Base-by-base conservation (phyloP, 2,888 invertebrate genomes). In the Ichneumoninae sp. region DNA sequence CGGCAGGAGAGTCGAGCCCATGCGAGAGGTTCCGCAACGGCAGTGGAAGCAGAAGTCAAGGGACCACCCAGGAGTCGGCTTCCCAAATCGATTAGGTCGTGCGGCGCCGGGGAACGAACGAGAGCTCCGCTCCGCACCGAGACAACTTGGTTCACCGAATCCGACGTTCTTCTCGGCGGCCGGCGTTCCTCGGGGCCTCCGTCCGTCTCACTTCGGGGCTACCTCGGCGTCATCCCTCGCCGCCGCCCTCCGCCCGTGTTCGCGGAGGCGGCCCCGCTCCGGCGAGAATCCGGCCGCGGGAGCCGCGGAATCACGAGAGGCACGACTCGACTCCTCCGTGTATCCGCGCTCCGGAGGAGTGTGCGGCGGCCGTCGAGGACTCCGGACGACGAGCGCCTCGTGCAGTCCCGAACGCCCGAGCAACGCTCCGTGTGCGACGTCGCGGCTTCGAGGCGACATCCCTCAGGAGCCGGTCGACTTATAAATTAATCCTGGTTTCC, bases 51-150 rank as follows among this genome's bases (percentile, higher is more conserved):
- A 88, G 89, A 89, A 89, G 89, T 87, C 87, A 86, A 83, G 86
- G 83, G 91, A 91, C 91, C 91, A 91, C 91, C 91, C 91, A 90
- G 89, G 88, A 87, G 87, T 87, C 85, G 83, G 90, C 91, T 90
- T 90, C 91, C 89, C 89, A 90, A 91, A 91, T 91, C 91, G 90
- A 91, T 90, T 89, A 89, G 89, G 86, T 87, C 87, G 85, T 87
- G 86, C 80, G 79, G 74, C 83, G 74, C 83, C 40, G 52, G 30
- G 47, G 73, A 68, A 76, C 74, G 69, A 47, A 44, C 52, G 70
- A 78, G 74, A 66, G 63, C 73, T 47, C 57, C 65, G 69, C 84
- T 54, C 69, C 52, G 36, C 75, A 60, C 78, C 76, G 70, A 82
- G 79, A 70, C 79, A 75, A 84, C 81, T 81, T 84, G 81, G 81